Evolutionary conservation across 2,888 invertebrate species (phyloP).

Genomic region (Erebia ligea): DNA sequence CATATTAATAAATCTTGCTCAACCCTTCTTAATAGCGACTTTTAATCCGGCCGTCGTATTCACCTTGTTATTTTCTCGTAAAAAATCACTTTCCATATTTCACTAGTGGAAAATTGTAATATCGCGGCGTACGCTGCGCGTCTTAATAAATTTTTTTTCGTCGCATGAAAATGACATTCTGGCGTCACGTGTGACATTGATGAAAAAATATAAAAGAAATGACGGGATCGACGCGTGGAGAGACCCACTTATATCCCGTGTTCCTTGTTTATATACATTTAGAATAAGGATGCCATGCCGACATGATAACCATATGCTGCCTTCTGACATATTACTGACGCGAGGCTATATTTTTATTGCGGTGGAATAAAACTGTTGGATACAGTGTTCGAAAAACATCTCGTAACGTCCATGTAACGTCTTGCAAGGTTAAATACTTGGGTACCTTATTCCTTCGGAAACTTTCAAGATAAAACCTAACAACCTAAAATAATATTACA

Average conservation of each 20-base stretch:
- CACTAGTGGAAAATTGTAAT: slow-evolving; percentile 81
- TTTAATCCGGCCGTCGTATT: slow-evolving; percentile 70
- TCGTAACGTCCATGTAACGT: not conserved
- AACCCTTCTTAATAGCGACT: slow-evolving; percentile 64
- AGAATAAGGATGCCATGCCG: slow-evolving; percentile 28
- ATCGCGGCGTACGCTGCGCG: slow-evolving; percentile 66
- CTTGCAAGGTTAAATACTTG: not conserved
- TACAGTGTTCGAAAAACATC: not conserved
- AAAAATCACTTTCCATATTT: slow-evolving; percentile 82
- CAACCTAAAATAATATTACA: too few species aligned
- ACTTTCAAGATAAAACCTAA: too few species aligned
- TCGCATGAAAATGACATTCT: slow-evolving; percentile 81
- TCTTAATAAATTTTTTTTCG: slow-evolving; percentile 81
- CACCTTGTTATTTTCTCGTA: slow-evolving; percentile 81
- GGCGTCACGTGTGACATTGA: slow-evolving; percentile 83
- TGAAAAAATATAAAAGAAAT: slow-evolving; percentile 83
- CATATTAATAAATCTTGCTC: slow-evolving; percentile 52
- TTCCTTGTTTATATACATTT: slow-evolving; percentile 40
- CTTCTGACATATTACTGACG: slow-evolving; percentile 31
- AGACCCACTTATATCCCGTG: slow-evolving; percentile 39
- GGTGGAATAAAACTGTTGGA: slow-evolving; percentile 11
- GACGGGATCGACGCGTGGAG: slow-evolving; percentile 66
- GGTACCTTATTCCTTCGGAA: not conserved
- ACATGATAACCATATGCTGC: slow-evolving; percentile 27
- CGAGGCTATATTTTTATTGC: slow-evolving; percentile 24